Evolutionary conservation across 2,888 invertebrate species (phyloP), one percentile per base, ranked within the genome.

Genomic region (Sepioteuthis lessoniana): DNA sequence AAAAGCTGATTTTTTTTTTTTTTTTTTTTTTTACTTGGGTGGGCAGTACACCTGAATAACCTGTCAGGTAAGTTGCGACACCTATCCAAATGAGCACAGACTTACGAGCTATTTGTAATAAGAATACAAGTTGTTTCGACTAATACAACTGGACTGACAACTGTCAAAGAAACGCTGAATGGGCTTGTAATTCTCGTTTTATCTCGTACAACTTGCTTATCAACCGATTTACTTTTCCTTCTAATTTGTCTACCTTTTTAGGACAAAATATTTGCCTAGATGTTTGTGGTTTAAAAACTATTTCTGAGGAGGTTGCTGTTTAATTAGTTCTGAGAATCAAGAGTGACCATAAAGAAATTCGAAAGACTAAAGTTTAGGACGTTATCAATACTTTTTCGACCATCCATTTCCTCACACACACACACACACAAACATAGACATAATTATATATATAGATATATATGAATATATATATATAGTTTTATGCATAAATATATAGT

Each of bases 121-220:
- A n/a, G n/a, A 76, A 76, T 76, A 13, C 25, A 76, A 76, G 4
- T n/a, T 76, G 76, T 35, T n/a, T 76, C 76, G 76, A 76, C 76
- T n/a, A 13, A 76, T n/a, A 13, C n/a, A 76, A 76, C 76, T 76
- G 76, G 76, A 76, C n/a, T 16, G 76, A 76, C 76, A 76, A 76
- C n/a, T 35, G 60, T 3, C 31, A 13, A n/a, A 16, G 76, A 76
- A 76, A 76, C 16, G 76, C 76, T 76, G 76, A 76, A 76, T 76
- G 76, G n/a, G 76, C n/a, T 76, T 76, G 76, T n/a, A 76, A 76
- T 76, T 76, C 76, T 76, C 76, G 76, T 76, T 76, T 76, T 76
- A 35, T n/a, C 35, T n/a, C 16, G 3, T 76, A 16, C n/a, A n/a
- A 76, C 76, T 35, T 76, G 76, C 76, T 76, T 76, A 76, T 76